Evolutionary conservation across 2,113 vertebrate species (phyloP).

Genomic region (Melanostigma gelatinosum): DNA sequence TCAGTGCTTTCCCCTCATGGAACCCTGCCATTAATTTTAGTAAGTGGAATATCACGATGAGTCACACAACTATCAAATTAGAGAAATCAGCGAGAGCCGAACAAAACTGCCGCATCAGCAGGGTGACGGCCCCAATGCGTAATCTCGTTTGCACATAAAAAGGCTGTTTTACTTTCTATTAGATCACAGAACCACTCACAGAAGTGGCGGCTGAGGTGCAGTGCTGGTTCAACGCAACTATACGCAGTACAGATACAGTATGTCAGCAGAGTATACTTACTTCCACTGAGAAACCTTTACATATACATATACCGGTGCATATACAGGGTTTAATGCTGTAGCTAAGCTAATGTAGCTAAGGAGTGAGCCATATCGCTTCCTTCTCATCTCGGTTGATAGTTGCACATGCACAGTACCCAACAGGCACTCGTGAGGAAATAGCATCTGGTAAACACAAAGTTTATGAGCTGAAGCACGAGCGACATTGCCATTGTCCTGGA

Average conservation of each 20-base stretch:
- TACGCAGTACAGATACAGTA: background rate
- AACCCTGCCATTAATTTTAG: slow-evolving; percentile 15
- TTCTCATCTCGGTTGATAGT: no score
- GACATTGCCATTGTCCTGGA: no score
- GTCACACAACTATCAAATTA: slow-evolving; percentile 2
- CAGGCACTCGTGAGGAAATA: no score
- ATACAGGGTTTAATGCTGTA: background rate
- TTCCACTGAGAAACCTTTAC: background rate
- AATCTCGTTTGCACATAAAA: slow-evolving; percentile 13
- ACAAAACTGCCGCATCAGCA: slow-evolving; percentile 22
- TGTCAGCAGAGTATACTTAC: background rate
- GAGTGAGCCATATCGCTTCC: no score
- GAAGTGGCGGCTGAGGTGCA: background rate
- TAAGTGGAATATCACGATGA: slow-evolving; percentile 4
- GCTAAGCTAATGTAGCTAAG: no score
- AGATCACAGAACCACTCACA: slow-evolving; percentile 10
- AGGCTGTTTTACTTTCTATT: background rate
- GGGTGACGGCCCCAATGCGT: background rate
- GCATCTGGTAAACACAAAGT: no score
- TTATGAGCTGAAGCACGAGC: no score
- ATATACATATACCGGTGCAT: no score
- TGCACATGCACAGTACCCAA: no score
- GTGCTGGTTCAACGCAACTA: background rate
- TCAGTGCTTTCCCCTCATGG: background rate
- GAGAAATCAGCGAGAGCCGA: background rate